These are phyloP conservation scores for Falco novaeseelandiae DNA, from an alignment of 2,797 vertebrate species.

Conservation along the genomic window DNA sequence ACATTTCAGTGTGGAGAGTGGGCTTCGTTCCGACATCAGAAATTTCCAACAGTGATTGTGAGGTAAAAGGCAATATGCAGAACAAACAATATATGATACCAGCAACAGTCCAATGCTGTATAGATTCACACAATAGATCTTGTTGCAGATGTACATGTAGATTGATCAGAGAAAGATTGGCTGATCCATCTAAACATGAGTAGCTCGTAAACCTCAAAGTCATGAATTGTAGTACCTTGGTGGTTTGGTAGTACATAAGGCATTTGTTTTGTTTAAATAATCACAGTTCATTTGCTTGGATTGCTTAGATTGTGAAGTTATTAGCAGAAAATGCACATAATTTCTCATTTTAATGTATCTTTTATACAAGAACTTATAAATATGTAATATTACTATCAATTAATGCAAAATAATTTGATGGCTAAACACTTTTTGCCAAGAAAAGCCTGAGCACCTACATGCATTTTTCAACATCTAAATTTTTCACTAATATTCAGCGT, in stretches of 20 bases:
- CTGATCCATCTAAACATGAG: neutral
- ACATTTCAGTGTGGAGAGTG: neutral
- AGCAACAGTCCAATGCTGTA: neutral
- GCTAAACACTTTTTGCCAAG: neutral
- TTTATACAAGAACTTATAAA: neutral
- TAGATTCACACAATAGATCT: constrained; percentile 8
- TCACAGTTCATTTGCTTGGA: neutral
- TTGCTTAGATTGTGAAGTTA: neutral
- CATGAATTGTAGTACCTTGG: neutral
- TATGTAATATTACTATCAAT: neutral
- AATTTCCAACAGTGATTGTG: neutral
- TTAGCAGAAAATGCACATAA: neutral
- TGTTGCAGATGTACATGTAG: neutral
- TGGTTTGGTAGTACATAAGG: neutral
- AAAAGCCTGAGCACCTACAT: neutral
- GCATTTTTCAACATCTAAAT: neutral
- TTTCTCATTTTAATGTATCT: neutral
- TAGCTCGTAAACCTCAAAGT: constrained; percentile 13
- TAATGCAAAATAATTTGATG: neutral
- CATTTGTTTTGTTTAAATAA: constrained; percentile 8
- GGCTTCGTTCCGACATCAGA: neutral
- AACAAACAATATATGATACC: neutral
- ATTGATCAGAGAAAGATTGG: neutral
- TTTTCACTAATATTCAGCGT: neutral
- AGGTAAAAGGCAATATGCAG: neutral